These are phyloP conservation scores for Heliconius sara DNA, from an alignment of 2,888 invertebrate genomes.

Conservation along the genomic window DNA sequence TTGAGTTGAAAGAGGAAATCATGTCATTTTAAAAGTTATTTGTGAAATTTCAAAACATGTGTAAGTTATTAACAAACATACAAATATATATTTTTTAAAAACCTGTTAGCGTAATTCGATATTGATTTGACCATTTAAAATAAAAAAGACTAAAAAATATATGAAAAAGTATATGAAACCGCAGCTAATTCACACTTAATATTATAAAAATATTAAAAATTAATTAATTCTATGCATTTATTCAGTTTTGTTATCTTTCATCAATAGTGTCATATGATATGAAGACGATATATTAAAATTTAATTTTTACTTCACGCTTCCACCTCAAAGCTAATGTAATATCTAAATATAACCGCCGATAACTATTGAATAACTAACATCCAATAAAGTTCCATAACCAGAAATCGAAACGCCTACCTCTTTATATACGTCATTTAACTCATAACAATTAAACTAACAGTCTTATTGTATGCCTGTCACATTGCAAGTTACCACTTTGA, in stretches of 20 bases:
- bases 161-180: neutral
- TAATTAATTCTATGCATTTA: neutral
- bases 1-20: neutral
- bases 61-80: constrained; percentile 15
- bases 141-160: neutral
- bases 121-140: neutral
- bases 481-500: constrained; percentile 43
- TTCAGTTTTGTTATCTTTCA: constrained; percentile 12
- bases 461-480: constrained; percentile 46
- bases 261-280: neutral
- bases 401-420: constrained; percentile 32
- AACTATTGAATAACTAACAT: constrained; percentile 5
- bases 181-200: neutral
- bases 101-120: neutral
- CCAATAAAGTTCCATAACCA: neutral
- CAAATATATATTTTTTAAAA: neutral
- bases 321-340: constrained; percentile 17
- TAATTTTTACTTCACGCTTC: neutral
- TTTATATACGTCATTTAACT: constrained; percentile 35
- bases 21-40: neutral
- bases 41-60: neutral
- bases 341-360: constrained; percentile 18
- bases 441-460: constrained; percentile 45
- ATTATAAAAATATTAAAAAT: neutral
- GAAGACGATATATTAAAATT: neutral